These are phyloP conservation scores for Nanger granti DNA, from an alignment of 2,113 vertebrate genomes.

Conservation along the genomic window DNA sequence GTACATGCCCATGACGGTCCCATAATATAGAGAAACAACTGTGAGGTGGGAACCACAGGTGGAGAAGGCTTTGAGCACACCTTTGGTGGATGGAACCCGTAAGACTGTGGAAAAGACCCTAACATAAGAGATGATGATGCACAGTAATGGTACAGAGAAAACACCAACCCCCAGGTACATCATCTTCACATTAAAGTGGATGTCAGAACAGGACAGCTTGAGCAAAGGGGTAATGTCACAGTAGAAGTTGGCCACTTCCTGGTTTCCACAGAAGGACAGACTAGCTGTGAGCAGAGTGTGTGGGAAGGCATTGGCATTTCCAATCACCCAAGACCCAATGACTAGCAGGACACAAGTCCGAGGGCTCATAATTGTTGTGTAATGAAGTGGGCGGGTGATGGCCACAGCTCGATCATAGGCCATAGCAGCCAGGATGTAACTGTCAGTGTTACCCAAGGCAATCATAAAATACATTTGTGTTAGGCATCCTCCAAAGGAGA, in stretches of 20 bases:
- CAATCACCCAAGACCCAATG: slow-evolving; percentile 49
- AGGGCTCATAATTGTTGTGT: slow-evolving; percentile 40
- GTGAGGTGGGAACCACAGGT: slow-evolving; percentile 63
- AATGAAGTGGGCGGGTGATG: slow-evolving; percentile 62
- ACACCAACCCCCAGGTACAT: slow-evolving; percentile 52
- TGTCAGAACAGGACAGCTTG: slow-evolving; percentile 64
- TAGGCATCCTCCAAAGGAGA: slow-evolving; percentile 59
- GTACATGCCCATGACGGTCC: slow-evolving; percentile 66
- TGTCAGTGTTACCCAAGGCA: slow-evolving; percentile 47
- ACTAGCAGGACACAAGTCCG: slow-evolving; percentile 15
- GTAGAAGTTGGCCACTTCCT: slow-evolving; percentile 60
- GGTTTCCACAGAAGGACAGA: slow-evolving; percentile 54
- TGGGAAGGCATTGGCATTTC: slow-evolving; percentile 25
- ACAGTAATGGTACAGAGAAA: slow-evolving; percentile 55
- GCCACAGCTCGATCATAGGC: slow-evolving; percentile 64
- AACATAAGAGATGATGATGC: slow-evolving; percentile 57
- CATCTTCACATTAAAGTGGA: slow-evolving; percentile 44
- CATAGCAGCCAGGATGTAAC: slow-evolving; percentile 58
- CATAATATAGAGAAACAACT: slow-evolving; percentile 64
- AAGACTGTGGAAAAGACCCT: slow-evolving; percentile 45
- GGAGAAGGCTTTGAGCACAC: slow-evolving; percentile 61
- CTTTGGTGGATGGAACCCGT: slow-evolving; percentile 36
- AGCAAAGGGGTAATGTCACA: slow-evolving; percentile 58
- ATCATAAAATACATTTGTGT: slow-evolving; percentile 66
- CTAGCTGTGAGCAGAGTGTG: slow-evolving; percentile 57